These are phyloP conservation scores for Bombus huntii DNA, from an alignment of 1,140 invertebrate genomes.

Conservation along the genomic window DNA sequence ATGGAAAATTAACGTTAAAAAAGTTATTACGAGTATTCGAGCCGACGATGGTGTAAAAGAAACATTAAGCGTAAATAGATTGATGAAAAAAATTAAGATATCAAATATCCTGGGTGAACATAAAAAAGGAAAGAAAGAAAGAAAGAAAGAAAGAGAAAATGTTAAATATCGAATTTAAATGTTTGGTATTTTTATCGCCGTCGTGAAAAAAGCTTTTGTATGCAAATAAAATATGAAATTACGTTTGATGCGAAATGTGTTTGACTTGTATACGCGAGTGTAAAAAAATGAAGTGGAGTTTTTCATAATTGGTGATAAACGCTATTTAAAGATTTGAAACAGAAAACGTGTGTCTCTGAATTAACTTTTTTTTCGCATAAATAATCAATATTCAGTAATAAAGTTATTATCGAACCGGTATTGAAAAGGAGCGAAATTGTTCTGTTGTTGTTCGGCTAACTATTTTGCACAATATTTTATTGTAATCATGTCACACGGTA, in stretches of 20 bases:
- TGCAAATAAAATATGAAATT: slow-evolving; percentile 12
- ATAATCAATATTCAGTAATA: no score
- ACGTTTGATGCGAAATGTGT: neutral
- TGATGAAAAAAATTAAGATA: neutral
- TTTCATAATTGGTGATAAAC: neutral
- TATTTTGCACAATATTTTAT: neutral
- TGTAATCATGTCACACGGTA: neutral
- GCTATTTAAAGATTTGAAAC: no score
- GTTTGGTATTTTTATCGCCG: neutral
- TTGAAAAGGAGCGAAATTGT: neutral
- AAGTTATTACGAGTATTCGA: neutral
- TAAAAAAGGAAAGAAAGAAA: neutral
- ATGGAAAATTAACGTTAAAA: neutral
- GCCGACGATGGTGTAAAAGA: neutral
- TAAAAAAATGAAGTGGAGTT: neutral
- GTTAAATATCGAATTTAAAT: neutral
- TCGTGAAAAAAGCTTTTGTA: slow-evolving; percentile 1
- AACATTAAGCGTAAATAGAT: neutral
- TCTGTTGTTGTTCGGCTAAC: no score
- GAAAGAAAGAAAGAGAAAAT: neutral
- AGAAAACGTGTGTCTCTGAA: no score
- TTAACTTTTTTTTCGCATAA: no score
- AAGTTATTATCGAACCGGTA: neutral
- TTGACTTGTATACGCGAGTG: neutral
- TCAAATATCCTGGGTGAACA: neutral